A percentile compares a stretch with the other conserved stretches of the same genome.
Conservation (phyloP, 2,797 vertebrate genomes). For the Otolemur crassicaudatus region DNA sequence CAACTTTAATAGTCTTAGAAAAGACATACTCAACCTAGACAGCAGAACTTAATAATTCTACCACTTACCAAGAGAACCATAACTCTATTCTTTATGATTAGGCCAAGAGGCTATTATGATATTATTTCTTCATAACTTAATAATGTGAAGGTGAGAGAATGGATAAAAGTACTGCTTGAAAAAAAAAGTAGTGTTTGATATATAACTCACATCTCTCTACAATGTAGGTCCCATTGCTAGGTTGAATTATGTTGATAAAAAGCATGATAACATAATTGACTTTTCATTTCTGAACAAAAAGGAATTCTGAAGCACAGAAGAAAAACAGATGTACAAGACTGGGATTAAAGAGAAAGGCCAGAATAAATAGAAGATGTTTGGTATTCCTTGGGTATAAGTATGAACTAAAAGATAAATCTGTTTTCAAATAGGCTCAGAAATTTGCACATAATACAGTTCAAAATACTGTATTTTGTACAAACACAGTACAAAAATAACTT, state of each 20-base stretch:
- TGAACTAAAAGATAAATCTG: background rate
- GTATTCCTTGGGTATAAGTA: background rate
- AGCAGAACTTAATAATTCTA: slow-evolving; percentile 83
- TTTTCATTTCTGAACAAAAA: slow-evolving; percentile 73
- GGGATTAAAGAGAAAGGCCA: background rate
- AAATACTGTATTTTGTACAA: no score
- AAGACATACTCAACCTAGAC: slow-evolving; percentile 79
- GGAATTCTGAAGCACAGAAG: background rate
- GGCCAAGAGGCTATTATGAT: slow-evolving; percentile 77
- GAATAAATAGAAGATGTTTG: background rate
- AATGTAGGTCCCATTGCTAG: slow-evolving; percentile 59
- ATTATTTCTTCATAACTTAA: slow-evolving; percentile 83
- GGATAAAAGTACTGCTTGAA: slow-evolving; percentile 63
- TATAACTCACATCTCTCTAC: slow-evolving; percentile 49
- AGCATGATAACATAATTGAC: slow-evolving; percentile 61
- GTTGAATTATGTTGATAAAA: slow-evolving; percentile 74
- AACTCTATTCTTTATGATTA: slow-evolving; percentile 75
- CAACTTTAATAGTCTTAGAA: slow-evolving; percentile 82
- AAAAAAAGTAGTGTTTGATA: slow-evolving; percentile 70
- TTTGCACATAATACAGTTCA: background rate
- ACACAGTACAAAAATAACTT: background rate
- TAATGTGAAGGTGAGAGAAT: slow-evolving; percentile 63
- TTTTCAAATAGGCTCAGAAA: slow-evolving; percentile 51
- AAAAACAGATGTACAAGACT: background rate
- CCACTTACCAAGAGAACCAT: slow-evolving; percentile 82